Evolutionary conservation across 2,888 invertebrate species (phyloP), one percentile per base, ranked within the genome.

Genomic region (Leptopilina drosophilae): DNA sequence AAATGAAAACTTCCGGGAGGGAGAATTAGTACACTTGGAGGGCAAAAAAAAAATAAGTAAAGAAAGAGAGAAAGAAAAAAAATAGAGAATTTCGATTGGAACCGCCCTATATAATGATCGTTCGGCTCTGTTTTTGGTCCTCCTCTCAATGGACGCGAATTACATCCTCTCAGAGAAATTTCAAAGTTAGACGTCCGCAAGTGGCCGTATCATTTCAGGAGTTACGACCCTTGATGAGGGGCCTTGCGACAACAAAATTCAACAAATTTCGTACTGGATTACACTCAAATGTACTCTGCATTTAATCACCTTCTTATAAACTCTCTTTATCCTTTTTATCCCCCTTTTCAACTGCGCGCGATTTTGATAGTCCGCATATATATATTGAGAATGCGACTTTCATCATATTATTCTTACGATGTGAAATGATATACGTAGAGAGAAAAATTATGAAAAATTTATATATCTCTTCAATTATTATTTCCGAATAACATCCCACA

Each of bases 161-260:
- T 87, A 86, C 85, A 85, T 85, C 85, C 84, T 77, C 83, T 82
- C 82, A 9, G 49, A 11, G 11, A 85, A 87, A 87, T 88, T 85
- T 84, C 73, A 26, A 33, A 78, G 75, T 81, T 49, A 8, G 42
- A 42, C 42, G 33, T 33, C 42, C 42, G 77, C 42, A 62, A 82
- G 84, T 84, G 85, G 85, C 88, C 85, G 86, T 88, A 88, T 89
- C 88, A 90, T 89, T 88, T 88, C 88, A 84, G 84, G 82, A 88
- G 89, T 90, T 90, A 90, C 87, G 90, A 90, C 87, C 87, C 84
- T 85, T 90, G 87, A 90, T 90, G 87, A 89, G 86, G 87, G 90
- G 89, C 88, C 87, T 87, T 82, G 87, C 81, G 83, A 84, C 83
- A 81, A 80, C 81, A 62, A 73, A 82, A 76, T 11, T 49, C 42